Percentiles rank a stretch among this genome's conserved stretches.
Conservation (phyloP, 2,888 invertebrate species). For the Phytoseiulus persimilis region DNA sequence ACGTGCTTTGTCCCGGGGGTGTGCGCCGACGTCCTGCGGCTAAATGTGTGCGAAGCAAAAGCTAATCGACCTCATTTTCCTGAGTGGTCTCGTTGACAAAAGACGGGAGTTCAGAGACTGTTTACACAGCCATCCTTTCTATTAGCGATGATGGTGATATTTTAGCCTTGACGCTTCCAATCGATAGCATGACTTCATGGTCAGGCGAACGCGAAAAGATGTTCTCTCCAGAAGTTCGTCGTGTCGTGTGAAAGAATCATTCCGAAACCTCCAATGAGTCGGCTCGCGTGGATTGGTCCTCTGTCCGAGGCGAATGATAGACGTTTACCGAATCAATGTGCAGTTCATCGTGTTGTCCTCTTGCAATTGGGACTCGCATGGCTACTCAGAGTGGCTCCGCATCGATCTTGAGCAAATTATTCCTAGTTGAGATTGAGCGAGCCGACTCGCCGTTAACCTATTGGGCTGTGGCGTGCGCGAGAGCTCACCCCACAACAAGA, state of each 20-base stretch:
- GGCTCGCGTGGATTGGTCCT: no score
- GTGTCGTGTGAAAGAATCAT: background rate
- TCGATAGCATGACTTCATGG: background rate
- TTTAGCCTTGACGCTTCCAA: background rate
- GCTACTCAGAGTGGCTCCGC: background rate
- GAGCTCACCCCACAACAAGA: background rate
- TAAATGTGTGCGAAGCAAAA: background rate
- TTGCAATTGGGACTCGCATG: background rate
- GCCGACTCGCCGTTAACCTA: background rate
- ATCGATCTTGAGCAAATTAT: background rate
- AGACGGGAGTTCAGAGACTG: background rate
- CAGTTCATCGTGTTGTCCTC: background rate
- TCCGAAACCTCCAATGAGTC: no score
- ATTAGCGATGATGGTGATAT: background rate
- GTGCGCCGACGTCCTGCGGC: no score
- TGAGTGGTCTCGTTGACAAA: background rate
- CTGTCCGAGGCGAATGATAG: no score
- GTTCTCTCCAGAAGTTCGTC: background rate
- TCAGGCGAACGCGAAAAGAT: background rate
- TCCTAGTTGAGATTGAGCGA: background rate
- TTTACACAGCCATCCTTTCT: background rate
- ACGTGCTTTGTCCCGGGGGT: no score
- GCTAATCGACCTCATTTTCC: background rate
- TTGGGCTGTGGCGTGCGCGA: background rate
- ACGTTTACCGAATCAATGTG: background rate